phyloP scores from a whole-genome alignment of 2,113 vertebrate genomes.

The Rhea americana region DNA sequence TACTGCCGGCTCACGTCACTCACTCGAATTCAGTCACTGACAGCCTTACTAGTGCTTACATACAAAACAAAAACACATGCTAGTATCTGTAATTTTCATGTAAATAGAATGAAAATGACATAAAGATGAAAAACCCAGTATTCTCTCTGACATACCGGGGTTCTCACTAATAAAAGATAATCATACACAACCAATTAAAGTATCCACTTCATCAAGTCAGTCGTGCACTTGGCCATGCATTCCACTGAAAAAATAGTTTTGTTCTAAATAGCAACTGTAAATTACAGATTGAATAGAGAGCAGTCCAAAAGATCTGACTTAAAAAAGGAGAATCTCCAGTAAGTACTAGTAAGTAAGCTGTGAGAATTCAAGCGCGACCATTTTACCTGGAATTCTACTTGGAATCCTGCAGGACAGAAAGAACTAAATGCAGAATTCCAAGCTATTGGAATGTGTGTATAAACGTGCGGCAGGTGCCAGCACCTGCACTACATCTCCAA shows the following conservation, averaged over 20 bases:
- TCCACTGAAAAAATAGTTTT: not conserved
- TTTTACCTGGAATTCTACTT: not conserved
- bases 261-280: not conserved
- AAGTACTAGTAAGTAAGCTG: not conserved
- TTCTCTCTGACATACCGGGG: not conserved
- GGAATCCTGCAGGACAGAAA: not conserved
- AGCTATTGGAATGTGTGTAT: too few relatives aligned
- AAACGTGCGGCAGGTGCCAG: not conserved
- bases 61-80: fast-evolving
- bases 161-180: not conserved
- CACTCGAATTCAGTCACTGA: not conserved
- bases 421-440: not conserved
- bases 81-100: not conserved
- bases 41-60: not conserved
- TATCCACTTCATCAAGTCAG: not conserved
- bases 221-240: not conserved
- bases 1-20: too few relatives aligned
- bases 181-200: not conserved
- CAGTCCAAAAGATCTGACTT: not conserved
- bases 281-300: not conserved
- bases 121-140: fast-evolving
- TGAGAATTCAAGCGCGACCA: not conserved
- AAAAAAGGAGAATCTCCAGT: not conserved
- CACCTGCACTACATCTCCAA: not conserved
- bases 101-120: not conserved